Conservation (phyloP, 2,888 invertebrate species). For the Scaptomyza caliginosa region DNA sequence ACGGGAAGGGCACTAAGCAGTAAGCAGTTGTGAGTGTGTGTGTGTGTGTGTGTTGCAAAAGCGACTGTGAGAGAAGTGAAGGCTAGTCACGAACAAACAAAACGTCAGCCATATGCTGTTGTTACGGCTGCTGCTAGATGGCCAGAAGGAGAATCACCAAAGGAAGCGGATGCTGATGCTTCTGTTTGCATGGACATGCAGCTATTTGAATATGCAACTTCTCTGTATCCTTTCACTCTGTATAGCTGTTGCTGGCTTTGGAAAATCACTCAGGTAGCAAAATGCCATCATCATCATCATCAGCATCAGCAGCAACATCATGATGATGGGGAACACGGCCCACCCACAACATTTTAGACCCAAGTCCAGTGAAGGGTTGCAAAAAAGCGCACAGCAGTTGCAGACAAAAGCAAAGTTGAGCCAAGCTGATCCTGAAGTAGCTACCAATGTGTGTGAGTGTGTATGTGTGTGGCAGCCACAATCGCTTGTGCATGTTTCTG, state of each 20-base stretch:
- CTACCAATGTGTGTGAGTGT: constrained; percentile 13
- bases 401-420: constrained; percentile 74
- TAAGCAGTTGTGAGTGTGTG: constrained; percentile 5
- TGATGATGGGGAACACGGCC: constrained; percentile 8
- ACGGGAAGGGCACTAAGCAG: constrained; percentile 46
- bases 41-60: too few relatives aligned
- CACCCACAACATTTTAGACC: not conserved
- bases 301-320: constrained; percentile 37
- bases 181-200: constrained; percentile 59
- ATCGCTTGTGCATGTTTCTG: constrained; percentile 35
- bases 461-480: constrained; percentile 40
- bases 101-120: constrained; percentile 64
- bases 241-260: constrained; percentile 68
- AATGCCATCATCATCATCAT: constrained; percentile 67
- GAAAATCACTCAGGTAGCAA: constrained; percentile 82
- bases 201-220: constrained; percentile 81
- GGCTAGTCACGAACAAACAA: constrained; percentile 45
- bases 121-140: constrained; percentile 36
- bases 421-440: constrained; percentile 59
- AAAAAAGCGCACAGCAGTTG: constrained; percentile 67
- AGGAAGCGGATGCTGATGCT: constrained; percentile 25
- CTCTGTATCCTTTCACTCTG: not conserved
- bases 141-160: constrained; percentile 20
- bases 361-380: constrained; percentile 54
- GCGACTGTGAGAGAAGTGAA: too few relatives aligned